Percentiles rank a stretch among this genome's conserved stretches.
phyloP scores from a whole-genome alignment of 1,140 invertebrate species.

The Planococcus citri region DNA sequence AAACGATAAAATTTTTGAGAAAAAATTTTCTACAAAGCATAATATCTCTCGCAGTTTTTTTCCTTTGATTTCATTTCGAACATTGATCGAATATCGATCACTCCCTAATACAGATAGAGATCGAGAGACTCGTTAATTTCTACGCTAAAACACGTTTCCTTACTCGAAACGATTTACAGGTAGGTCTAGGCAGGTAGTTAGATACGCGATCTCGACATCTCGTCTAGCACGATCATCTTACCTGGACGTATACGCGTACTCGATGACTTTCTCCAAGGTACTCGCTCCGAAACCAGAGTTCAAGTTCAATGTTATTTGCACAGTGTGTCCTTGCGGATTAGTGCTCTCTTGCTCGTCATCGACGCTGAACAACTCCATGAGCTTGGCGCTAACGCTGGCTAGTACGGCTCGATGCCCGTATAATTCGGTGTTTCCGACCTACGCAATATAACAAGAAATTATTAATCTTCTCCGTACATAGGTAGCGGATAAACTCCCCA shows the following conservation, averaged over 20 bases:
- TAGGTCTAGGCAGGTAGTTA: too few relatives aligned
- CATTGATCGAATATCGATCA: too few relatives aligned
- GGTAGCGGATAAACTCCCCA: slow-evolving; percentile 23
- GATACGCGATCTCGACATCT: too few relatives aligned
- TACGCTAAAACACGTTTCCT: too few relatives aligned
- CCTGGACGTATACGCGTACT: slow-evolving; percentile 66
- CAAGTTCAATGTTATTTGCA: slow-evolving; percentile 12
- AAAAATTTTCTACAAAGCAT: too few relatives aligned
- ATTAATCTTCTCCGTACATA: background rate
- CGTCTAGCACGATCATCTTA: slow-evolving; percentile 26
- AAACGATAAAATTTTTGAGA: too few relatives aligned
- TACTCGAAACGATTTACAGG: too few relatives aligned
- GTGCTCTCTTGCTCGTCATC: slow-evolving; percentile 36
- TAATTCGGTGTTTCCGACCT: slow-evolving; percentile 57
- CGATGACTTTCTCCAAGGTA: slow-evolving; percentile 56
- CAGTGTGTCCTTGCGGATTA: slow-evolving; percentile 18
- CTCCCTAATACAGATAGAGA: too few relatives aligned
- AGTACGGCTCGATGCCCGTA: slow-evolving; percentile 62
- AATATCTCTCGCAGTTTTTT: too few relatives aligned
- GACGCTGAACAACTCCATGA: slow-evolving; percentile 60
- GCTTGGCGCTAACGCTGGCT: slow-evolving; percentile 58
- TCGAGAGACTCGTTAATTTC: too few relatives aligned
- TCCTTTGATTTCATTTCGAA: too few relatives aligned
- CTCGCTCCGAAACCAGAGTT: slow-evolving; percentile 26
- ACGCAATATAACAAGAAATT: background rate